Evolutionary conservation across 2,113 vertebrate species (phyloP).

Genomic region (Xiphorhynchus elegans): DNA sequence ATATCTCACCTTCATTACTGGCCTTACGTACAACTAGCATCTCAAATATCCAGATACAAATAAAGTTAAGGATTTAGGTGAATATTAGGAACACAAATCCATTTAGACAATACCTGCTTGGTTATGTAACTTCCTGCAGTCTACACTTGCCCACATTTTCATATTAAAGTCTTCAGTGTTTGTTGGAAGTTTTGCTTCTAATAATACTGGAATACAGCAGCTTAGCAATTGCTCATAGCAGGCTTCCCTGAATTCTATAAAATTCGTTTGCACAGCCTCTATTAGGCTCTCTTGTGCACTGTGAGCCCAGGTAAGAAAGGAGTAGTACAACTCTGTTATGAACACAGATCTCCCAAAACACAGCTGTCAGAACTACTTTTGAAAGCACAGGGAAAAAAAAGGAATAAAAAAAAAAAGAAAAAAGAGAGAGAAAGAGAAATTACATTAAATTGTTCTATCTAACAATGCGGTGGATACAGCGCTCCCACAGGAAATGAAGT

Average conservation of each 20-base stretch:
- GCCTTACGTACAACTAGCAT: background rate
- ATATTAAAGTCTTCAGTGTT: background rate
- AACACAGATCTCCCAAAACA: background rate
- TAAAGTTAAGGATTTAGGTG: background rate
- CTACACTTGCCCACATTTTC: background rate
- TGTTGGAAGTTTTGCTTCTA: background rate
- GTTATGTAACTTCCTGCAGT: background rate
- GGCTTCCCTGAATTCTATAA: background rate
- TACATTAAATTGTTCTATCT: background rate
- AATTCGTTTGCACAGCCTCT: background rate
- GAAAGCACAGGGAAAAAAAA: background rate
- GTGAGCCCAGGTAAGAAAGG: background rate
- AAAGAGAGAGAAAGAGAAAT: background rate
- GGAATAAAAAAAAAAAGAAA: background rate
- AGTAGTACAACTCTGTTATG: background rate
- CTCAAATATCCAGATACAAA: background rate
- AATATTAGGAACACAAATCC: background rate
- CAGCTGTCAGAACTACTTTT: background rate
- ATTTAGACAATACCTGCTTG: background rate
- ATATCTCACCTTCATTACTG: background rate
- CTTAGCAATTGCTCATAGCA: background rate
- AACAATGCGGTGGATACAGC: background rate
- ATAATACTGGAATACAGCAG: background rate
- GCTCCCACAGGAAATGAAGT: background rate
- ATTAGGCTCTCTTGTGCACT: background rate